Percentiles rank a stretch among this genome's conserved stretches.
These are phyloP conservation scores for Donacobius atricapilla DNA, from an alignment of 2,113 vertebrate genomes.

Conservation along the genomic window DNA sequence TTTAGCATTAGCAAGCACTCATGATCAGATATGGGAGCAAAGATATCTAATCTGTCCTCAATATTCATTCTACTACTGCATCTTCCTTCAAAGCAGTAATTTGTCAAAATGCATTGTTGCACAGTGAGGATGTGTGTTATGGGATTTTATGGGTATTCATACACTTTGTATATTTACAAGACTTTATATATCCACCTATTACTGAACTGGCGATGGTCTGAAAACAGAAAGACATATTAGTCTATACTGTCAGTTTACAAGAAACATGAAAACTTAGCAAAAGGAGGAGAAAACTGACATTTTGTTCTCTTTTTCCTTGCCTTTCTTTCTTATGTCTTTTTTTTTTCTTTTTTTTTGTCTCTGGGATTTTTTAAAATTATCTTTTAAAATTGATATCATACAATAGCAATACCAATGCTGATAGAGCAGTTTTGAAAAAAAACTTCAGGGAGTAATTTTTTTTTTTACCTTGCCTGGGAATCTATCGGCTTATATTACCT, in stretches of 20 bases:
- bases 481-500: not conserved
- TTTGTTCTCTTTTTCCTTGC: not conserved
- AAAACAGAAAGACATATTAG: not conserved
- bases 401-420: not conserved
- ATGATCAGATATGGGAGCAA: not conserved
- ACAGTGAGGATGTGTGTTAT: not conserved
- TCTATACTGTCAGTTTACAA: not conserved
- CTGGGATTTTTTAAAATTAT: not conserved
- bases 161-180: not conserved
- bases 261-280: not conserved
- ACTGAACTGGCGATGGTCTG: not conserved
- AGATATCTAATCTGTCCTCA: not conserved
- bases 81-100: not conserved
- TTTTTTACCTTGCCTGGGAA: not conserved
- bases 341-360: not conserved
- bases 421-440: not conserved
- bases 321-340: not conserved
- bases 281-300: not conserved
- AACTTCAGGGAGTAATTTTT: not conserved
- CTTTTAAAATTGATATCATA: not conserved
- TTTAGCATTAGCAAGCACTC: not conserved
- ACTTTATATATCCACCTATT: not conserved
- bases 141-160: not conserved
- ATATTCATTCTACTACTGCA: rapidly evolving
- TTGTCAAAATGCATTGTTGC: not conserved